Conservation (phyloP, 2,113 vertebrate species). For the Salvator merianae region DNA sequence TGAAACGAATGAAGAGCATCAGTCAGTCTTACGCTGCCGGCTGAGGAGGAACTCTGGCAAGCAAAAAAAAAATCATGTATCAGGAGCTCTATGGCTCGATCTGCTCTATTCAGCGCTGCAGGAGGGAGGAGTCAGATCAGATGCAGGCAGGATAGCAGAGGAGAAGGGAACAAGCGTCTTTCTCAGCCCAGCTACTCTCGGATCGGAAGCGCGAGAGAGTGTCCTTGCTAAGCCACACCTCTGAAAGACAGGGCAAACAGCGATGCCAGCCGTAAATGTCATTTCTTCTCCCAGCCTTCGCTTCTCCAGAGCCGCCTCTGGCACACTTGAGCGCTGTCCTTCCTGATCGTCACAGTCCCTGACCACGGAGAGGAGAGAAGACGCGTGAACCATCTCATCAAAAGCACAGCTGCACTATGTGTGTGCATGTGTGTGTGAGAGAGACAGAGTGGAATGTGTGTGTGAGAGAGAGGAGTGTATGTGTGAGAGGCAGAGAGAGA, state of each 20-base stretch:
- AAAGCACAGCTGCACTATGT: neutral
- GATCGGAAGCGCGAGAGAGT: slow-evolving; percentile 22
- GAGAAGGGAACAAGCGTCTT: slow-evolving; percentile 18
- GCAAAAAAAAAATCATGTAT: too few relatives aligned
- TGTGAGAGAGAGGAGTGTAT: too few relatives aligned
- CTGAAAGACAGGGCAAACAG: slow-evolving; percentile 41
- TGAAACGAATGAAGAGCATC: slow-evolving; percentile 40
- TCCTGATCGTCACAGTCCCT: neutral
- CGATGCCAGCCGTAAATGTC: slow-evolving; percentile 41
- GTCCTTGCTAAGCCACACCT: slow-evolving; percentile 58
- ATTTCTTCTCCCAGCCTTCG: slow-evolving; percentile 20
- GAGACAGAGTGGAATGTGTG: too few relatives aligned
- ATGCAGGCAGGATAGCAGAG: slow-evolving; percentile 56
- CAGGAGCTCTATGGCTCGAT: slow-evolving; percentile 57
- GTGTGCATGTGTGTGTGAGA: too few relatives aligned
- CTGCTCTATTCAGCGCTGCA: slow-evolving; percentile 68
- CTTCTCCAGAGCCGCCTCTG: slow-evolving; percentile 13
- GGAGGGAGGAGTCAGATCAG: slow-evolving; percentile 76
- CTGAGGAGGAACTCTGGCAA: slow-evolving; percentile 26
- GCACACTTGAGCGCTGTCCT: neutral
- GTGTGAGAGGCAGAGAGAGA: too few relatives aligned
- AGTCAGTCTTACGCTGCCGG: slow-evolving; percentile 38
- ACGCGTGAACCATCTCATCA: neutral
- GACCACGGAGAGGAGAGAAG: neutral
- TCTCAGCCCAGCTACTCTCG: slow-evolving; percentile 21